Evolutionary conservation across 2,888 invertebrate species (phyloP), one percentile per base, ranked within the genome.

Genomic region (Trachelus stipa): DNA sequence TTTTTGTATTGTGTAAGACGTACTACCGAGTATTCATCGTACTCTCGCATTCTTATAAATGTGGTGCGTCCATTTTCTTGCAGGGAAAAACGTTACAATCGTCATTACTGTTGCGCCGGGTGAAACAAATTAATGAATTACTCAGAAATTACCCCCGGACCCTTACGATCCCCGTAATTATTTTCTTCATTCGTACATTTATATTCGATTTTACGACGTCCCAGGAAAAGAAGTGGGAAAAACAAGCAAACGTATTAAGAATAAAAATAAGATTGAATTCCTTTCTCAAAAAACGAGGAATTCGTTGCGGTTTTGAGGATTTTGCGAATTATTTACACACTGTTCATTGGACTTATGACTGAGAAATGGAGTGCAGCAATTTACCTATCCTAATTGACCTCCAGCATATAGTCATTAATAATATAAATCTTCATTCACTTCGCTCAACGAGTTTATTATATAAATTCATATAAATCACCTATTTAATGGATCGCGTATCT

Each of bases 331-430:
- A 56, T 56, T 56, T 56, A 56, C 56, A 56, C 56, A 76, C 79
- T 80, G 81, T 82, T 68, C 81, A 82, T 82, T 79, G 80, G 83
- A 83, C 82, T 80, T 79, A 78, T 79, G 75, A 78, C 80, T 81
- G 77, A 77, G 77, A 79, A 79, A 81, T 83, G 79, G 79, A 83
- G 79, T 79, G 77, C 73, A 81, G 80, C 79, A 79, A 80, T 68
- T 79, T 81, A 75, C 69, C 76, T 78, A 73, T 79, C 76, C 79
- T 81, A 82, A 83, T 82, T 84, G 80, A 82, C 79, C 77, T 83
- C 69, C 77, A 79, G 76, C 77, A 69, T 56, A 74, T 79, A 68
- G 68, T 56, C 23, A 56, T 56, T 56, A 23, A 23, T 56, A 15
- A 56, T 23, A 56, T 56, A 56, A 56, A 56, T 56, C 23, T 56